phyloP scores from a whole-genome alignment of 2,797 vertebrate genomes.

The Syndactyla subalaris region DNA sequence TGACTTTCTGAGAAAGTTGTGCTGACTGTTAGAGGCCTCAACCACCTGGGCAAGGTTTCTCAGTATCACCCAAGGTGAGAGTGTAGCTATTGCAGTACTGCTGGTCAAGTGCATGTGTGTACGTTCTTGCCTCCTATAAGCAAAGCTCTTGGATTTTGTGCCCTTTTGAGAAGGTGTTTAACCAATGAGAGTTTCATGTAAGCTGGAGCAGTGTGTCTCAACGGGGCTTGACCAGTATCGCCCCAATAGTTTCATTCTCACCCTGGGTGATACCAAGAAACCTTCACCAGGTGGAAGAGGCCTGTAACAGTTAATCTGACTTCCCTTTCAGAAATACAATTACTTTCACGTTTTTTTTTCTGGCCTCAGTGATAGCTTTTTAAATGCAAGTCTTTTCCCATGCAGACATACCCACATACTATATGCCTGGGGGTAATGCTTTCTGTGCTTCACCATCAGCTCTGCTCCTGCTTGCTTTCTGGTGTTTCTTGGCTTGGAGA shows the following conservation, averaged over 20 bases:
- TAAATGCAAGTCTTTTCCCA: not conserved
- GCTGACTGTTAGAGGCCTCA: constrained; percentile 18
- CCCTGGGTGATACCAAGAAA: constrained; percentile 57
- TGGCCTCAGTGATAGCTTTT: constrained; percentile 14
- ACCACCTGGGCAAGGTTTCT: constrained; percentile 41
- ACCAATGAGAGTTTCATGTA: not conserved
- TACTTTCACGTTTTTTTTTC: constrained; percentile 11
- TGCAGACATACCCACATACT: not conserved
- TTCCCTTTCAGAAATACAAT: constrained; percentile 42
- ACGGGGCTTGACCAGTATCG: constrained; percentile 6
- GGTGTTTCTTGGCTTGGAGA: not conserved
- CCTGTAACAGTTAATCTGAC: constrained; percentile 40
- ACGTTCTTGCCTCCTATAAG: not conserved
- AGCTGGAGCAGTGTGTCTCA: not conserved
- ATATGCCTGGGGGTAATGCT: not conserved
- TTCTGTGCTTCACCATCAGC: not conserved
- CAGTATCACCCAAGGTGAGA: constrained; percentile 40
- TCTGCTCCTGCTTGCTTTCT: not conserved
- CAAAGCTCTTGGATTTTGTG: not conserved
- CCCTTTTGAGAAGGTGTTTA: not conserved
- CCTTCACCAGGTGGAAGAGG: constrained; percentile 25
- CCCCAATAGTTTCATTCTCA: constrained; percentile 53
- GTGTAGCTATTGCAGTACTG: not conserved
- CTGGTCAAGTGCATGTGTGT: not conserved
- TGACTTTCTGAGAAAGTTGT: constrained; percentile 61